Base-by-base conservation (phyloP, 64 coral and sea anemone genomes). In the Actinia tenebrosa region DNA sequence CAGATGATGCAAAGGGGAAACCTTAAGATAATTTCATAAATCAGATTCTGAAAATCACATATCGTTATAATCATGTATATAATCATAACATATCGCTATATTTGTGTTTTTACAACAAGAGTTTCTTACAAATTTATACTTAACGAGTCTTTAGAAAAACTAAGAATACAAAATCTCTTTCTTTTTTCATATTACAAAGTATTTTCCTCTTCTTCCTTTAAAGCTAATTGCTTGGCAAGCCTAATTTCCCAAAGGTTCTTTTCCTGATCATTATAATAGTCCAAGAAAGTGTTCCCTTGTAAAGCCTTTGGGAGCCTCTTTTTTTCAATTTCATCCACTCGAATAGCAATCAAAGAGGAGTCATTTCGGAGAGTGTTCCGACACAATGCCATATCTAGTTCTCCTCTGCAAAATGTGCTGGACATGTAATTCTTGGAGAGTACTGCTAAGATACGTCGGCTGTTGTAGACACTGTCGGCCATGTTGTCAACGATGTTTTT, bases 391-490 rank as follows among this genome's bases (percentile, higher is more conserved):
- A 91, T 87, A 45, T 91, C 89, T 45, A 91, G 58, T 46, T 91
- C 89, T 5, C 84, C 89, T 15, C 89, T 84, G 60, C 89, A 91
- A 27, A 87, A 91, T 22, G 83, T 91, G 44, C 89, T 91, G 10
- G 89, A 86, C 77, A 91, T 81, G 85, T 91, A 91, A 58, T 91
- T 86, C 30, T 91, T 78, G 45, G 89, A 91, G 23, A 91, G 72
- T 0, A 91, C 85, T 16, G 84, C 84, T n/a, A 91, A 45, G 19
- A 91, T 72, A 10, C 87, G 83, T 13, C 89, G 71, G 63, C 89
- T 91, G 16, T 85, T 86, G 89, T 91, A 91, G 42, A 91, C 89
- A 27, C 89, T 91, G 60, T 91, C 84, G 3, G 89, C 89, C 84
- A 91, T 91, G 89, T 91, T 91, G 55, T 91, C 89, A 10, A 87